These are phyloP conservation scores for Chionomys nivalis DNA, from an alignment of 2,113 vertebrate species.

Conservation along the genomic window DNA sequence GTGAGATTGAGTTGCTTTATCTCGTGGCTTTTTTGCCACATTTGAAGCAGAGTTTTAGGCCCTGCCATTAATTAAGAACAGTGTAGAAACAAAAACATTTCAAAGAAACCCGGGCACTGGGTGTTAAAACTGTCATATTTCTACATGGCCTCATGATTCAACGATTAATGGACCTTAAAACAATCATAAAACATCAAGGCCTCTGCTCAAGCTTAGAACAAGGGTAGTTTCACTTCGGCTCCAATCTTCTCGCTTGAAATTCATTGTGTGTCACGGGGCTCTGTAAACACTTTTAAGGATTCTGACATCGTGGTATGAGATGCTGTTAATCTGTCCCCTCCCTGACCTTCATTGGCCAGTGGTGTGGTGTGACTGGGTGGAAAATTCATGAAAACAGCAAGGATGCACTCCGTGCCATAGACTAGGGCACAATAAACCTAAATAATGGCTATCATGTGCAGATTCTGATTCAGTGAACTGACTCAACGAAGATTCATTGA, in stretches of 20 bases:
- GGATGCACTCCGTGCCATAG: conserved; percentile 16
- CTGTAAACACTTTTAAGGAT: conserved; percentile 89
- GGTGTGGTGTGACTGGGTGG: not conserved
- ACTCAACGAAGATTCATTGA: conserved; percentile 39
- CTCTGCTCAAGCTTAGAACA: conserved; percentile 82
- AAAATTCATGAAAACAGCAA: conserved; percentile 69
- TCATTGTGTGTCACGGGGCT: conserved; percentile 84
- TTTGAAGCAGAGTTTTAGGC: conserved; percentile 80
- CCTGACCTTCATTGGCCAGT: conserved; percentile 84
- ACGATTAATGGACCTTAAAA: conserved; percentile 90
- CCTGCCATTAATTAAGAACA: conserved; percentile 86
- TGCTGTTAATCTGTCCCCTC: conserved; percentile 82
- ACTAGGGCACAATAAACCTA: conserved; percentile 49
- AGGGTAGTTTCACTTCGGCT: conserved; percentile 83
- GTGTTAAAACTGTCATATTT: conserved; percentile 88
- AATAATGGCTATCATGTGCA: conserved; percentile 54
- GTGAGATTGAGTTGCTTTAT: conserved; percentile 33
- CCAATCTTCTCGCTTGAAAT: conserved; percentile 83
- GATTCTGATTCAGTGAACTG: conserved; percentile 30
- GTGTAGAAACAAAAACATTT: conserved; percentile 84
- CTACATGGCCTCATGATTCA: conserved; percentile 89
- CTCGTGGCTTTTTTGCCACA: conserved; percentile 71
- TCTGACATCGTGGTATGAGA: conserved; percentile 86
- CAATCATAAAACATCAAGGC: conserved; percentile 87
- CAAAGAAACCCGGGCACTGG: conserved; percentile 85